Conservation (phyloP, 1,140 invertebrate species). For the Zaprionus lachaisei region DNA sequence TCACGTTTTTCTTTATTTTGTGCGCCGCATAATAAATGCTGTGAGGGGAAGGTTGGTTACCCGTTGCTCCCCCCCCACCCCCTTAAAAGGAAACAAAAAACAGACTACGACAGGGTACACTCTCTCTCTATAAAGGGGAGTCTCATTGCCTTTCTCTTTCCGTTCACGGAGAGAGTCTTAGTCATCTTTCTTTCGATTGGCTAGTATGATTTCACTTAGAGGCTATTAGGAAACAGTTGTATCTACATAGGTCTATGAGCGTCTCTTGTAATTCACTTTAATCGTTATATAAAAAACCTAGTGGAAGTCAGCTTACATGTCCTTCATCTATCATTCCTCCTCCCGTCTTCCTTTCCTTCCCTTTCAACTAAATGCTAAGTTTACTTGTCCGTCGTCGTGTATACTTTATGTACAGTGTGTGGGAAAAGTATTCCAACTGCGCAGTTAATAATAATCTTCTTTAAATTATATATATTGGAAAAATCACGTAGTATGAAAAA, state of each 20-base stretch:
- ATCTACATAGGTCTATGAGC: constrained; percentile 83
- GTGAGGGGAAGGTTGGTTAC: constrained; percentile 22
- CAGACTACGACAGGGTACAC: constrained; percentile 25
- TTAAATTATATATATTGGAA: constrained; percentile 51
- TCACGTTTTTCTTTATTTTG: constrained; percentile 51
- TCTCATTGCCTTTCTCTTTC: not conserved
- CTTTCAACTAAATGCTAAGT: constrained; percentile 36
- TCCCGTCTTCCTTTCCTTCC: constrained; percentile 6
- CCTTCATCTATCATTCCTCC: not conserved
- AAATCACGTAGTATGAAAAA: constrained; percentile 61
- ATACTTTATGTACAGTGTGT: constrained; percentile 66
- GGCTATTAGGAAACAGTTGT: constrained; percentile 81
- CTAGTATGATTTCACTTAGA: constrained; percentile 67
- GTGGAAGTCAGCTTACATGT: constrained; percentile 27
- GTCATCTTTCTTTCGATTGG: constrained; percentile 59
- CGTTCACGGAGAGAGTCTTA: constrained; percentile 21
- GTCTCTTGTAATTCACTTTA: constrained; percentile 28
- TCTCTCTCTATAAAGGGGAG: too few relatives aligned
- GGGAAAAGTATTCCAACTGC: constrained; percentile 47
- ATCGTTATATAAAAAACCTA: constrained; percentile 46
- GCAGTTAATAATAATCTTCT: constrained; percentile 6
- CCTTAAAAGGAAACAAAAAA: constrained; percentile 18
- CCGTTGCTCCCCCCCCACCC: not conserved
- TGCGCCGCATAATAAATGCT: constrained; percentile 84
- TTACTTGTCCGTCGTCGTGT: constrained; percentile 18